Evolutionary conservation across 2,888 invertebrate genomes (phyloP).

Genomic region (Osmoderma eremita): DNA sequence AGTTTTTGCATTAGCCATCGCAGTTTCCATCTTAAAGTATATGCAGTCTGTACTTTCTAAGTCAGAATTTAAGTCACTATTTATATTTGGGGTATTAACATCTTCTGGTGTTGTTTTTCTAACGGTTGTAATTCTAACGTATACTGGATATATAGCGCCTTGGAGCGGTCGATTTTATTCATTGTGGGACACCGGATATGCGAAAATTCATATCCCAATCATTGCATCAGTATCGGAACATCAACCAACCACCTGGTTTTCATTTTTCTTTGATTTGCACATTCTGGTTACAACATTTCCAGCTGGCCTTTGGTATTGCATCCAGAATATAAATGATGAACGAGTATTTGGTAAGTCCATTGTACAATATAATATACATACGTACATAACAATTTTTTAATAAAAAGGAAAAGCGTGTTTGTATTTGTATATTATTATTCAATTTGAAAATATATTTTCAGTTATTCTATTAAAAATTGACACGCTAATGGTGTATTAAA

Average conservation of each 20-base stretch:
- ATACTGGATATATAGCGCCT: constrained; percentile 94
- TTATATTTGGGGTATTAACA: constrained; percentile 79
- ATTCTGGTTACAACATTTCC: constrained; percentile 97
- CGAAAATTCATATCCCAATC: constrained; percentile 99
- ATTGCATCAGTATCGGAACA: constrained; percentile 99
- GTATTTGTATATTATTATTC: background rate
- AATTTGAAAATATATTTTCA: background rate
- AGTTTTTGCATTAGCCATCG: constrained; percentile 93
- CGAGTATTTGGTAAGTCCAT: constrained; percentile 88
- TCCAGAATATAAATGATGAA: constrained; percentile 96
- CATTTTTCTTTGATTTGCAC: constrained; percentile 98
- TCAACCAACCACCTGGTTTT: constrained; percentile 99
- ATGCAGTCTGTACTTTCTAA: constrained; percentile 87
- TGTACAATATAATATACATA: background rate
- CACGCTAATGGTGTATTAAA: too few relatives aligned
- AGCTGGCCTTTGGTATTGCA: constrained; percentile 98
- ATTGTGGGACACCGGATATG: constrained; percentile 99
- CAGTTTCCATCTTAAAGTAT: constrained; percentile 86
- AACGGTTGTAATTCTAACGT: constrained; percentile 88
- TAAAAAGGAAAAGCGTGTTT: too few relatives aligned
- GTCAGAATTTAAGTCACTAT: constrained; percentile 88
- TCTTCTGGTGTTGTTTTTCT: constrained; percentile 85
- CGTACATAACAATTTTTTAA: too few relatives aligned
- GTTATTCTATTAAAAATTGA: too few relatives aligned
- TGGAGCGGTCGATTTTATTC: constrained; percentile 98